Evolutionary conservation across 2,797 vertebrate genomes (phyloP), one percentile per base, ranked within the genome.

Genomic region (Poliocrania exsul): DNA sequence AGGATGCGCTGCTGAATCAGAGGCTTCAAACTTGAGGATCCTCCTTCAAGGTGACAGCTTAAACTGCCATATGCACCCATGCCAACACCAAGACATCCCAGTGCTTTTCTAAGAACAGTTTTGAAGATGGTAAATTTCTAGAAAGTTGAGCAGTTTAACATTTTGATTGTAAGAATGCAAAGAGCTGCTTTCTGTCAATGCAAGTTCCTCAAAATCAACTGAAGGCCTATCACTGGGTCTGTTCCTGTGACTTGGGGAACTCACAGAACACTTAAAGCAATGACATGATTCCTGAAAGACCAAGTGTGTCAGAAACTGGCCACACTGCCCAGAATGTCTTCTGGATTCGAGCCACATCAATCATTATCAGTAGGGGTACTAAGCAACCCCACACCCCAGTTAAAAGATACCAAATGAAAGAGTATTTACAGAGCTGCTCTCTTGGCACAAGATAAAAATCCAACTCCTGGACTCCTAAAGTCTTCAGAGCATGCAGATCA

Each of bases 381-480:
- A 92, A 90, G 73, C 64, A 92, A 79, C 25, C 24, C 54, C 58
- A 69, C 23, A 49, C 3, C 3, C 14, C 42, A 66, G 47, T 66
- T 73, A 70, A 84, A 83, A 84, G 35, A 40, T 56, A 69, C 5
- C 15, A 23, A 26, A 60, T 53, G 31, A 82, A 91, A 89, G 62
- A 62, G 8, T 77, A 66, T 88, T 94, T 93, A 84, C 47, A 77
- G 77, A 94, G 50, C 28, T 66, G 42, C 24, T 79, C 56, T 90
- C 62, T 60, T 66, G 85, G 88, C 84, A 85, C 56, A 80, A 81
- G 67, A 86, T 81, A 31, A 90, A 88, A 94, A 81, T 37, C 54
- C 58, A 92, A 0, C 35, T 92, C 58, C 54, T 82, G 40, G 37
- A 79, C 57, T 56, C 10, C 0, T 17, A 71, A 71, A 79, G 44